Evolutionary conservation across 2,888 invertebrate genomes (phyloP).

Genomic region (Mycalesis mineus): DNA sequence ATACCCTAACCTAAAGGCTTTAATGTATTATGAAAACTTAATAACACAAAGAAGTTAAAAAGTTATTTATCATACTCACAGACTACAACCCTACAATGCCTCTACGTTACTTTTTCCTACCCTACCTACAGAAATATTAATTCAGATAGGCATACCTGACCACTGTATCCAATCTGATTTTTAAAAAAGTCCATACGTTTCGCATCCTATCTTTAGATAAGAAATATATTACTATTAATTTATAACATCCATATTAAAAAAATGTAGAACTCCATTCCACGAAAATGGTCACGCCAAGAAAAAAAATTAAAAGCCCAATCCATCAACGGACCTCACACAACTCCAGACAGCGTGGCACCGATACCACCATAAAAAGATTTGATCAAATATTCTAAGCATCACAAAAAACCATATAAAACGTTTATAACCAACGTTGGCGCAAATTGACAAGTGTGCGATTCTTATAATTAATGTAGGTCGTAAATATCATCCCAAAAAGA

Average conservation of each 20-base stretch:
- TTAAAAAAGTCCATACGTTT: too few species aligned
- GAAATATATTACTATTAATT: too few species aligned
- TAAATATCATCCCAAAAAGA: conserved; percentile 46
- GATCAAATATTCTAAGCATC: conserved; percentile 14
- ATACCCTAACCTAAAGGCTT: too few species aligned
- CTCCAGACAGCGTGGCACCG: conserved; percentile 42
- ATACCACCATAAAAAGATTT: conserved; percentile 17
- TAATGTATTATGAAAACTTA: too few species aligned
- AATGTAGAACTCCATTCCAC: neutral
- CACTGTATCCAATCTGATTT: too few species aligned
- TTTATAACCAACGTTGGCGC: conserved; percentile 25
- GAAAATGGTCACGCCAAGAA: conserved; percentile 10
- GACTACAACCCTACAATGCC: too few species aligned
- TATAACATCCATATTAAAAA: neutral
- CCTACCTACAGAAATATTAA: too few species aligned
- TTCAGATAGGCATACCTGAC: too few species aligned
- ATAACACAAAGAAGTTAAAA: too few species aligned
- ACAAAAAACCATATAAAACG: neutral
- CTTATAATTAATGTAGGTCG: conserved; percentile 45
- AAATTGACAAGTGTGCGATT: conserved; percentile 33
- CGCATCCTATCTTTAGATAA: too few species aligned
- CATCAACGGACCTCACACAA: conserved; percentile 29
- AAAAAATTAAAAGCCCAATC: conserved; percentile 20
- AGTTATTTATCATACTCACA: too few species aligned
- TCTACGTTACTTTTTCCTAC: too few species aligned